Percentiles rank a stretch among this genome's conserved stretches.
Evolutionary conservation across 2,797 vertebrate genomes (phyloP).

Genomic region (Myotis planiceps): DNA sequence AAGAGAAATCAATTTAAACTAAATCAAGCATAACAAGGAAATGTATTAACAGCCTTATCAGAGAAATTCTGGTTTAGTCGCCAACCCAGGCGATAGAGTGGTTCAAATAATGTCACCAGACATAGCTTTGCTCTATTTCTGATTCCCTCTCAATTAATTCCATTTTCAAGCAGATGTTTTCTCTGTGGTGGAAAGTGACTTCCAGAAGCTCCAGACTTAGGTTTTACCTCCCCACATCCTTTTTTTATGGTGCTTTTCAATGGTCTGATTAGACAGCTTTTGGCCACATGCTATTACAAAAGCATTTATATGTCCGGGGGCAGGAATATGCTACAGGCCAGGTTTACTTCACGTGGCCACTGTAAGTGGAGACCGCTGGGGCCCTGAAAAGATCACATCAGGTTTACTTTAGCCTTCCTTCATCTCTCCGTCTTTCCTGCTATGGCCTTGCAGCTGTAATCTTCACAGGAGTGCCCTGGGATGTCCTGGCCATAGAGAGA

Average conservation of each 20-base stretch:
- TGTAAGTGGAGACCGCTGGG: not conserved
- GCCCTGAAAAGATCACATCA: not conserved
- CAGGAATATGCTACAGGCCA: not conserved
- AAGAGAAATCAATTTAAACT: not conserved
- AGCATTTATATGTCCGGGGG: not conserved
- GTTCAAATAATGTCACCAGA: not conserved
- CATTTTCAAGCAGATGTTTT: not conserved
- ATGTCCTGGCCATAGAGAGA: not conserved
- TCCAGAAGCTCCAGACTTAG: not conserved
- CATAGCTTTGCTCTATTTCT: not conserved
- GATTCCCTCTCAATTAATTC: not conserved
- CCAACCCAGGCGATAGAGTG: not conserved
- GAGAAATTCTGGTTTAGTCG: not conserved
- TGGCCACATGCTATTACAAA: not conserved
- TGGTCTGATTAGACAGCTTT: not conserved
- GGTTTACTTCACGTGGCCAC: not conserved
- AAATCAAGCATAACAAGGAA: not conserved
- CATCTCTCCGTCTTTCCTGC: not conserved
- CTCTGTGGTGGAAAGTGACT: not conserved
- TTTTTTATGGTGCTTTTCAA: not conserved
- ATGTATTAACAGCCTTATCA: not conserved
- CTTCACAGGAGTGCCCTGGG: not conserved
- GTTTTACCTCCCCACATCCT: not conserved
- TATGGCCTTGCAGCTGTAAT: not conserved
- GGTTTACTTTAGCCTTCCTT: not conserved